phyloP scores from a whole-genome alignment of 2,888 invertebrate genomes.

The Watsonalla binaria region DNA sequence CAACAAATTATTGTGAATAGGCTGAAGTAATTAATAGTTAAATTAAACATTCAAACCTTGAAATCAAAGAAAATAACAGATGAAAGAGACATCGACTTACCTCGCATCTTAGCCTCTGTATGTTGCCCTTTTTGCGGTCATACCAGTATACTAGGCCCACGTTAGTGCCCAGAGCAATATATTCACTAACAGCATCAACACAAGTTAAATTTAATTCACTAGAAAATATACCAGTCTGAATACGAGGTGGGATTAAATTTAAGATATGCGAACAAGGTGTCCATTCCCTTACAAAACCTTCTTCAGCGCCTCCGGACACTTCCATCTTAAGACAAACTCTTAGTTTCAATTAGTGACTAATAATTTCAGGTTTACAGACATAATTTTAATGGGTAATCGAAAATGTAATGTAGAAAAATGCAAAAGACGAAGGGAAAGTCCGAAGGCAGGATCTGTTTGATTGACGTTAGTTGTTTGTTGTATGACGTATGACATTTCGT shows the following conservation, averaged over 20 bases:
- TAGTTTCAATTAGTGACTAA: neutral
- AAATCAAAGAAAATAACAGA: neutral
- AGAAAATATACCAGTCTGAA: slow-evolving; percentile 86
- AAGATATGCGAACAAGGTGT: slow-evolving; percentile 86
- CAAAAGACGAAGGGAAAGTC: no score
- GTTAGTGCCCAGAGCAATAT: slow-evolving; percentile 91
- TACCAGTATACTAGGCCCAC: slow-evolving; percentile 93
- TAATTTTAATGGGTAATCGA: neutral
- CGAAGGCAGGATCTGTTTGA: no score
- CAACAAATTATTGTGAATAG: neutral
- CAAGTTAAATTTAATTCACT: slow-evolving; percentile 88
- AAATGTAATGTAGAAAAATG: no score
- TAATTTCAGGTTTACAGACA: neutral
- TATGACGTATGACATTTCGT: no score
- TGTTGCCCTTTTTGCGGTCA: slow-evolving; percentile 85
- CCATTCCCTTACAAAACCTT: slow-evolving; percentile 86
- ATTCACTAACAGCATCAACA: slow-evolving; percentile 89
- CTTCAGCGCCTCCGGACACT: slow-evolving; percentile 63
- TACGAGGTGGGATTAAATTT: slow-evolving; percentile 85
- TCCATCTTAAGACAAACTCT: slow-evolving; percentile 42
- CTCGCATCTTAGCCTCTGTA: slow-evolving; percentile 89
- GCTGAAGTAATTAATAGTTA: neutral
- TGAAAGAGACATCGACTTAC: slow-evolving; percentile 65
- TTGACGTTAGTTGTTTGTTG: no score
- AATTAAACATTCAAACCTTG: neutral